Evolutionary conservation across 2,113 vertebrate species (phyloP).

Genomic region (Neogobius melanostomus): DNA sequence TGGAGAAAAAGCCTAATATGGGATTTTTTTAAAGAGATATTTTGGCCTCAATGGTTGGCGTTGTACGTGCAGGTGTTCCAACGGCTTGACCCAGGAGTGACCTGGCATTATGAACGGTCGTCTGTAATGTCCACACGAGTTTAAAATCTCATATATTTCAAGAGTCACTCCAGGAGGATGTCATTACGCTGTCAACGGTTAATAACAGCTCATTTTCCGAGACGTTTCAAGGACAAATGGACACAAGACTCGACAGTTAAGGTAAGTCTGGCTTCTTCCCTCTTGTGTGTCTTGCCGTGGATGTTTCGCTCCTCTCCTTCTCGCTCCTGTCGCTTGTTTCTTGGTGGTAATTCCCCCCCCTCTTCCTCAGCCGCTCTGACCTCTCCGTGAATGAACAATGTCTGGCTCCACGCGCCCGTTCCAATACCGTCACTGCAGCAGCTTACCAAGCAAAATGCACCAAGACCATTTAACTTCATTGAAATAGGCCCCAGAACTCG

Average conservation of each 20-base stretch:
- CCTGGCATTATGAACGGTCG: conserved; percentile 2
- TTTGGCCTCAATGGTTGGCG: neutral
- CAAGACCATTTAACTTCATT: neutral
- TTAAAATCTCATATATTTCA: conserved; percentile 32
- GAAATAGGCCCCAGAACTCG: neutral
- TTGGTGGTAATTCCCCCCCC: neutral
- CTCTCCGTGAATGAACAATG: neutral
- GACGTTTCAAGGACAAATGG: neutral
- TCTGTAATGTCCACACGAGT: conserved; percentile 25
- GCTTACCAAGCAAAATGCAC: neutral
- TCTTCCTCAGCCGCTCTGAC: neutral
- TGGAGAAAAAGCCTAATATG: too few relatives aligned
- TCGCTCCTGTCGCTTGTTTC: neutral
- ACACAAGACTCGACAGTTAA: too few relatives aligned
- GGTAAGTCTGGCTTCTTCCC: neutral
- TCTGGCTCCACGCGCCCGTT: neutral
- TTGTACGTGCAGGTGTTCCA: conserved; percentile 25
- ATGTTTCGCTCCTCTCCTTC: neutral
- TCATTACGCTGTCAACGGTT: conserved; percentile 14
- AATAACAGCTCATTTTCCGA: conserved; percentile 9
- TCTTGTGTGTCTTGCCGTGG: neutral
- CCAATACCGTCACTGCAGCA: neutral
- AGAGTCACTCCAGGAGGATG: conserved; percentile 6
- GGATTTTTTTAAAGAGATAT: neutral
- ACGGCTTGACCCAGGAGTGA: neutral